Conservation (phyloP, 2,797 vertebrate species). For the Cirrhinus molitorella region DNA sequence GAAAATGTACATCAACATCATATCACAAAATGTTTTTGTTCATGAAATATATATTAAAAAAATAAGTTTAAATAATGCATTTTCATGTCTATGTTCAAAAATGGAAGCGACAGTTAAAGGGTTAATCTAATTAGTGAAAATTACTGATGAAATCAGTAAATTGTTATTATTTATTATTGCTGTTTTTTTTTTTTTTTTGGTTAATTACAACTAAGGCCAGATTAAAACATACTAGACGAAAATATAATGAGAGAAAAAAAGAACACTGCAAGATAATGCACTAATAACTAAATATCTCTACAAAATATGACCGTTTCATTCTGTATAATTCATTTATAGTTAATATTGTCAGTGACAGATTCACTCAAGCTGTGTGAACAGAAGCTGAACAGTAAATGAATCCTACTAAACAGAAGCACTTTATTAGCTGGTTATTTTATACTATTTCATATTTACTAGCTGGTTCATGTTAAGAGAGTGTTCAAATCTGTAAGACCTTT, state of each 20-base stretch:
- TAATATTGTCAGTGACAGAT: background rate
- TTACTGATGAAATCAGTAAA: background rate
- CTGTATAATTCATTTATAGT: background rate
- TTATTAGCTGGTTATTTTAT: background rate
- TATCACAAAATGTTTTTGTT: too few species aligned
- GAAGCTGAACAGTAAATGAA: background rate
- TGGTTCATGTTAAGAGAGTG: too few species aligned
- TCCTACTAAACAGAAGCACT: too few species aligned
- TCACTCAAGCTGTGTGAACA: background rate
- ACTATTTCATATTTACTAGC: too few species aligned
- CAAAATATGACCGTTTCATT: background rate
- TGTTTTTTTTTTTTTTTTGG: background rate
- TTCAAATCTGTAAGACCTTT: too few species aligned
- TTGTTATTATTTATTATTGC: background rate
- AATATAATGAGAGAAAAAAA: background rate
- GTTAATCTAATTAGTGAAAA: background rate
- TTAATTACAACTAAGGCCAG: background rate
- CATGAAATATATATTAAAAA: too few species aligned
- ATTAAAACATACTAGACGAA: background rate
- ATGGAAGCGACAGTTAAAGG: too few species aligned
- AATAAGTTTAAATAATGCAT: too few species aligned
- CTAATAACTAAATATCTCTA: background rate
- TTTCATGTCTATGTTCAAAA: too few species aligned
- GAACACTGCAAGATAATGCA: background rate
- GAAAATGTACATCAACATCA: too few species aligned